phyloP scores from a whole-genome alignment of 2,113 vertebrate genomes.

The Taxidea taxus region DNA sequence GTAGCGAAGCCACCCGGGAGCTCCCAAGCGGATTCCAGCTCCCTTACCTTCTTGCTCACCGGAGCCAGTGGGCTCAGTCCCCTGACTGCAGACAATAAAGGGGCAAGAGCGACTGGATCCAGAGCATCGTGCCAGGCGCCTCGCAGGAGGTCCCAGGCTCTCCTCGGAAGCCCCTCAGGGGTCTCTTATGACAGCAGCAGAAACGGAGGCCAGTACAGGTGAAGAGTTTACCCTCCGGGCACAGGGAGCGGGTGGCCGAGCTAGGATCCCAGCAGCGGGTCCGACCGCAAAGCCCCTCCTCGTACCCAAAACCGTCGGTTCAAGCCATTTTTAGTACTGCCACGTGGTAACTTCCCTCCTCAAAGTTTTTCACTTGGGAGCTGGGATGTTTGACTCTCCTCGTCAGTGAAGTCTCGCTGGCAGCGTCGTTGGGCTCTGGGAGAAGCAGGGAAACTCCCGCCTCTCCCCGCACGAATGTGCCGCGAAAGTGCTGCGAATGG shows the following conservation, averaged over 20 bases:
- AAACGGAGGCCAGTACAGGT: neutral
- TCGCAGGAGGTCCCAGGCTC: neutral
- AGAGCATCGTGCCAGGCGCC: accelerated
- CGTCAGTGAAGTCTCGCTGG: accelerated
- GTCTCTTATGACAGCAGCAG: neutral
- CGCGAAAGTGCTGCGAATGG: neutral
- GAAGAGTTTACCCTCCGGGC: neutral
- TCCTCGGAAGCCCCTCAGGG: accelerated
- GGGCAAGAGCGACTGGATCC: accelerated
- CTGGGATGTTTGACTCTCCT: too few relatives aligned
- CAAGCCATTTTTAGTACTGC: neutral
- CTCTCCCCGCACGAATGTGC: neutral
- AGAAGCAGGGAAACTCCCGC: neutral
- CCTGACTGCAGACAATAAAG: neutral
- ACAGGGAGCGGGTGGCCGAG: accelerated
- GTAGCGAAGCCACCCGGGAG: neutral
- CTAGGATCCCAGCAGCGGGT: accelerated
- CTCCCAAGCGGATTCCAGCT: neutral
- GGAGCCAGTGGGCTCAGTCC: neutral
- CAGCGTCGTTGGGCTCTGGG: neutral
- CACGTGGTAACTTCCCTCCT: neutral
- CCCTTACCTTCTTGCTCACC: neutral
- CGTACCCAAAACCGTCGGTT: neutral
- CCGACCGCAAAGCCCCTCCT: neutral
- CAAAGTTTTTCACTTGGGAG: neutral